A percentile compares a stretch with the other conserved stretches of the same genome.
Evolutionary conservation across 2,888 invertebrate genomes (phyloP).

Genomic region (Pseudeuparius sepicola): DNA sequence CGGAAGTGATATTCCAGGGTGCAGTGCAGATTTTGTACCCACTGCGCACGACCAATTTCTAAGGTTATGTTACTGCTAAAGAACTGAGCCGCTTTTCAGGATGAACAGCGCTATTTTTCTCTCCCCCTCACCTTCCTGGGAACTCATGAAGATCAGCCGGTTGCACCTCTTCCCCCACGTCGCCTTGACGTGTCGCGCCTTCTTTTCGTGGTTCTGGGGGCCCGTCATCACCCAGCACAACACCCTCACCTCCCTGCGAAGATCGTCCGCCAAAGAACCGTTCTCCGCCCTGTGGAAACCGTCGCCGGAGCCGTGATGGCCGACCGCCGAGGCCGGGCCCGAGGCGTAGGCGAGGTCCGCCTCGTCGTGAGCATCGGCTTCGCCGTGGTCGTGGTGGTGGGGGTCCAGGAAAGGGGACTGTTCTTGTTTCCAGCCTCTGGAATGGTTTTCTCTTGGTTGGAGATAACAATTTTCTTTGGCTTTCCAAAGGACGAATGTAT

Average conservation of each 20-base stretch:
- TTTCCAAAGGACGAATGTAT: too few relatives aligned
- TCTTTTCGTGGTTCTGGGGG: constrained; percentile 78
- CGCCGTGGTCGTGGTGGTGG: constrained; percentile 4
- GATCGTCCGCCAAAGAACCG: constrained; percentile 51
- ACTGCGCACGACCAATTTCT: too few relatives aligned
- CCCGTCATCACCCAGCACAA: constrained; percentile 97
- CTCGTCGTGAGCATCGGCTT: too few relatives aligned
- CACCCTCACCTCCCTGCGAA: constrained; percentile 68
- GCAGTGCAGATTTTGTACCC: too few relatives aligned
- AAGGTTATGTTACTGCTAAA: too few relatives aligned
- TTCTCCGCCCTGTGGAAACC: constrained; percentile 43
- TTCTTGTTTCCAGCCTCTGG: too few relatives aligned
- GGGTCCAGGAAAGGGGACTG: constrained; percentile 1
- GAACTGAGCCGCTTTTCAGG: too few relatives aligned
- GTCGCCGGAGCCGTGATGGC: constrained; percentile 27
- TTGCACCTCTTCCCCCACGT: constrained; percentile 95
- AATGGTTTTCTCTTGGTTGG: too few relatives aligned
- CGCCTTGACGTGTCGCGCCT: constrained; percentile 89
- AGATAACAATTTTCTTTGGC: too few relatives aligned
- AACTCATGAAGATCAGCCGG: constrained; percentile 79
- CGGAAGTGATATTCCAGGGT: too few relatives aligned
- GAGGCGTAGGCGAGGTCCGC: not conserved
- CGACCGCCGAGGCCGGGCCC: not conserved
- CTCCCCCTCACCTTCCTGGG: constrained; percentile 56
- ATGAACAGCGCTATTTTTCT: too few relatives aligned